Base-by-base conservation (phyloP, 2,888 invertebrate genomes). In the Salticus scenicus region DNA sequence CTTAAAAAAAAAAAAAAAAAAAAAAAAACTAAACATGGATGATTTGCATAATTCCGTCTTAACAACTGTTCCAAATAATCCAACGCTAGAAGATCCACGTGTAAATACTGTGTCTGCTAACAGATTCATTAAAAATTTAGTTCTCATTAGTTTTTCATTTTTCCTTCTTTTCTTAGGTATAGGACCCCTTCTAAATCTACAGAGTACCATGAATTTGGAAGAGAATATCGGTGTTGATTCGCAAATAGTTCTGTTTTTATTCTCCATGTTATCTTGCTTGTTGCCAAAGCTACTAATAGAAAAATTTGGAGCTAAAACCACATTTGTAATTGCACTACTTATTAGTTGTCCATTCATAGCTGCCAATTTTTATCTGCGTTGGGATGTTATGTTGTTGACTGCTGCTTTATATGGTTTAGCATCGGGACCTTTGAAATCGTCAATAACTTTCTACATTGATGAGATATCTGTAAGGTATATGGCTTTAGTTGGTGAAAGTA, bases 341-440 rank as follows among this genome's bases (percentile, higher is more conserved):
- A 96, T 97, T 91, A 98, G 98, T 92, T 96, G 96, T 37, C 95
- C 97, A 0, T 99, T 98, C 92, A 98, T 99, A 90, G 96, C 94
- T 64, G 95, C 97, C 51, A 98, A 99, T 92, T 96, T 98, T 91
- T 95, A 96, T 90, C 97, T 98, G 1, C 94, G 93, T 88, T 94
- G 94, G 88, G 97, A 95, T 91, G 97, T 97, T n/a, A 93, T 97
- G 85, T 96, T 97, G 77, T 97, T 97, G 0, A 96, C 97, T 51
- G 97, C 98, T 27, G 95, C 98, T 31, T 93, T 98, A 20, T 94
- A 97, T 51, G 99, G 99, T 88, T 92, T 98, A 77, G 97, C 97
- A 10, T 98, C 98, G 1, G 98, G 98, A 0, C 98, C 98, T 70
- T 95, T 99, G 94, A 98, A 98, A 98, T 96, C 98, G 0, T 97